phyloP scores from a whole-genome alignment of 2,113 vertebrate species.

The Platichthys stellatus region DNA sequence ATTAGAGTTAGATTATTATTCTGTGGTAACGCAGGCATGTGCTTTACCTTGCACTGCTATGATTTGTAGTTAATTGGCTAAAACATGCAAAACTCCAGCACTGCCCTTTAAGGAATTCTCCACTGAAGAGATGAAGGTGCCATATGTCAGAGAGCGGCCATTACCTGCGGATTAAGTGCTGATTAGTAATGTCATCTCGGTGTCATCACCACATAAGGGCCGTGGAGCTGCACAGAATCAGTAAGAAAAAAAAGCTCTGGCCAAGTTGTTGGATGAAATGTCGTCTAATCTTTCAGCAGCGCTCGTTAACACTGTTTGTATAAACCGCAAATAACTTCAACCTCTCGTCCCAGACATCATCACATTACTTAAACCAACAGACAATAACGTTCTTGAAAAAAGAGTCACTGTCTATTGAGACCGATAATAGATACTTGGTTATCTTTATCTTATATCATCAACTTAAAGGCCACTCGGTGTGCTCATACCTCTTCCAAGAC shows the following conservation, averaged over 20 bases:
- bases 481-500: too few relatives aligned
- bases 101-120: constrained; percentile 7
- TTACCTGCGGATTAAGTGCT: constrained; percentile 15
- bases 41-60: not conserved
- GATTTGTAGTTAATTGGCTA: not conserved
- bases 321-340: too few relatives aligned
- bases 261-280: not conserved
- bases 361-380: too few relatives aligned
- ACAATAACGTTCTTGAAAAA: too few relatives aligned
- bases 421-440: not conserved
- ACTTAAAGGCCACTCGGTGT: too few relatives aligned
- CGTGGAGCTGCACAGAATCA: not conserved
- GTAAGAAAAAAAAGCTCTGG: not conserved
- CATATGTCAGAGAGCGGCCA: constrained; percentile 5
- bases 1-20: not conserved
- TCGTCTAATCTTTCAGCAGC: not conserved
- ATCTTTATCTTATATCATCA: too few relatives aligned
- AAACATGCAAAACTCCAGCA: not conserved
- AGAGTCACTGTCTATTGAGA: not conserved
- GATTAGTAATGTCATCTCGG: constrained; percentile 1
- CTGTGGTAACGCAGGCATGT: not conserved
- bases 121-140: not conserved
- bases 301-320: not conserved
- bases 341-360: too few relatives aligned
- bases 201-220: not conserved